Conservation (phyloP, 2,797 vertebrate species). For the Denticeps clupeoides region DNA sequence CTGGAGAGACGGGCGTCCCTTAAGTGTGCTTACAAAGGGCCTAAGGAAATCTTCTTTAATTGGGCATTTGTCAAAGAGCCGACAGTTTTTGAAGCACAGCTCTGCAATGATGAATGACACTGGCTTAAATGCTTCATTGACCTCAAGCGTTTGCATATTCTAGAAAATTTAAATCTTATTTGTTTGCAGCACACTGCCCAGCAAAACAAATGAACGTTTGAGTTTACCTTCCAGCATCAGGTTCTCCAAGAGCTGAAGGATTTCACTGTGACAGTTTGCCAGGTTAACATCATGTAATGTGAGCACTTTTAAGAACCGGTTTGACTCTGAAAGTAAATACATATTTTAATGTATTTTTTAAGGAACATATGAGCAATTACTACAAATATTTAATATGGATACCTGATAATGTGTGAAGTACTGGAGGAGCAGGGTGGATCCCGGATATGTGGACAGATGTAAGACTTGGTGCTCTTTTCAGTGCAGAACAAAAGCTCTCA, state of each 20-base stretch:
- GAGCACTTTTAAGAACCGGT: conserved; percentile 58
- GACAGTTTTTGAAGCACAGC: conserved; percentile 74
- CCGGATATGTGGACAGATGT: conserved; percentile 65
- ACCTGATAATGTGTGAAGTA: conserved; percentile 71
- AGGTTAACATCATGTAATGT: conserved; percentile 76
- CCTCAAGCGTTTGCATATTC: too few relatives aligned
- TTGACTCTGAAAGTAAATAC: conserved; percentile 53
- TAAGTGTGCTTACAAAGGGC: conserved; percentile 65
- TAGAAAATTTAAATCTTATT: too few relatives aligned
- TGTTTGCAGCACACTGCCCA: background rate
- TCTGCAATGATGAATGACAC: conserved; percentile 49
- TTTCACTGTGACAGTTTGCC: conserved; percentile 67
- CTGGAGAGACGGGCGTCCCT: conserved; percentile 61
- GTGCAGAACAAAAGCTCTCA: conserved; percentile 48
- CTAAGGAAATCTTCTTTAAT: conserved; percentile 53
- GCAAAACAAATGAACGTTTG: background rate
- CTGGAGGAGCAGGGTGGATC: conserved; percentile 43
- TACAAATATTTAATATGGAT: background rate
- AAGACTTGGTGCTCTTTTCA: conserved; percentile 62
- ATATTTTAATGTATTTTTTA: background rate
- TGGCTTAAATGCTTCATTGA: background rate
- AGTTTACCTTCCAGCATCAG: conserved; percentile 68
- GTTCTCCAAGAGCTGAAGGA: conserved; percentile 66
- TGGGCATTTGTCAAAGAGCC: conserved; percentile 72
- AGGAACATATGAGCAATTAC: background rate